phyloP scores from a whole-genome alignment of 1,140 invertebrate species.

The Conus betulinus region DNA sequence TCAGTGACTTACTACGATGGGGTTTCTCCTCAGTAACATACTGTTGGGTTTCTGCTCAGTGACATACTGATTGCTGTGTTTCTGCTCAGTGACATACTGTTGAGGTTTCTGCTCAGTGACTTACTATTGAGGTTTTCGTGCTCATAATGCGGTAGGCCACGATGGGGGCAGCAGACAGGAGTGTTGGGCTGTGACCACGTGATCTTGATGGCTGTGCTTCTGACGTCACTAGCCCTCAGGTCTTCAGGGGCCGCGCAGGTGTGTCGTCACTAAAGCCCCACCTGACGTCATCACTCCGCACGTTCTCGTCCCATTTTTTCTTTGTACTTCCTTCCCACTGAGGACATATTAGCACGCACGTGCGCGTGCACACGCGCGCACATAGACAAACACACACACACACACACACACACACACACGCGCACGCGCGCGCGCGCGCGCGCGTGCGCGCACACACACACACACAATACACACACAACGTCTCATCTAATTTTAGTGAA shows the following conservation, averaged over 20 bases:
- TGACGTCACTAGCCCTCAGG: slow-evolving; percentile 16
- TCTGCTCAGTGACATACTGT: neutral
- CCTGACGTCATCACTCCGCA: neutral
- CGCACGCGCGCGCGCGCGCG: too few relatives aligned
- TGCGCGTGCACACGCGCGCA: neutral
- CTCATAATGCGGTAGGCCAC: slow-evolving; percentile 45
- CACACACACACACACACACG: neutral
- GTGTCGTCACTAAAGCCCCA: neutral
- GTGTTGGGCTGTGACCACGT: slow-evolving; percentile 28
- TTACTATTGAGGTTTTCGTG: slow-evolving; percentile 27
- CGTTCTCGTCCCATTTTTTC: neutral
- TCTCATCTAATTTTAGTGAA: too few relatives aligned
- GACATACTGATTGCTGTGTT: neutral
- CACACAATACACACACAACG: neutral
- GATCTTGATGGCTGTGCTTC: slow-evolving; percentile 31
- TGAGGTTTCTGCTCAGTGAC: slow-evolving; percentile 10
- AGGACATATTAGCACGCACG: neutral
- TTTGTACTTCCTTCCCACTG: slow-evolving; percentile 21
- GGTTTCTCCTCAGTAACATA: slow-evolving; percentile 17
- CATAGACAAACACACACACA: neutral
- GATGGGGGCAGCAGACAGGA: slow-evolving; percentile 39
- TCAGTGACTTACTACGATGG: too few relatives aligned
- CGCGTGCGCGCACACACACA: neutral
- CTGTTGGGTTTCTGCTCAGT: slow-evolving; percentile 15
- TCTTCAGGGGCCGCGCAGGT: slow-evolving; percentile 10